Evolutionary conservation across 2,888 invertebrate genomes (phyloP).

Genomic region (Scaptomyza parva): DNA sequence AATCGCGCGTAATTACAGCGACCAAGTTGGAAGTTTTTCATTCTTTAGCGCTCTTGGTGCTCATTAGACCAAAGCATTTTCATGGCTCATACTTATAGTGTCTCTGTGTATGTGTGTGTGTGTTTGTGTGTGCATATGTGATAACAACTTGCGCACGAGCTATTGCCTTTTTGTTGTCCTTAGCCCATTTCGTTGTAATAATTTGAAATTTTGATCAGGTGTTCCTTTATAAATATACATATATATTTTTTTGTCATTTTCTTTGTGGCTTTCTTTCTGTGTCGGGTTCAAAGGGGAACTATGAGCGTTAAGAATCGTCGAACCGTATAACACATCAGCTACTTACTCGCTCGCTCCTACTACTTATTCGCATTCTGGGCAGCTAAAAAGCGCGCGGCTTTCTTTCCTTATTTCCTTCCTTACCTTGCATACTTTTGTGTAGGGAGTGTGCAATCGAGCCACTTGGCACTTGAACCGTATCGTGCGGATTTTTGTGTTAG

Average conservation of each 20-base stretch:
- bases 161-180: conserved; percentile 64
- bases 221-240: no score
- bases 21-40: conserved; percentile 70
- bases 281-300: conserved; percentile 72
- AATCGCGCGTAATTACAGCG: conserved; percentile 56
- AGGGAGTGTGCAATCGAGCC: conserved; percentile 33
- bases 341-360: conserved; percentile 18
- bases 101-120: conserved; percentile 10
- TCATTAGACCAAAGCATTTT: conserved; percentile 78
- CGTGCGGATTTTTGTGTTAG: conserved; percentile 48
- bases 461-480: conserved; percentile 73
- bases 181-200: conserved; percentile 70
- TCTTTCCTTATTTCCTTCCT: conserved; percentile 11
- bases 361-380: conserved; percentile 48
- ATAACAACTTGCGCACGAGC: conserved; percentile 73
- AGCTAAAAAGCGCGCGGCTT: conserved; percentile 68
- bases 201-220: conserved; percentile 80
- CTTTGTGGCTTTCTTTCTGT: conserved; percentile 60
- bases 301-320: conserved; percentile 73
- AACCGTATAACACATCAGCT: conserved; percentile 65
- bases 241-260: conserved; percentile 27
- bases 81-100: conserved; percentile 48
- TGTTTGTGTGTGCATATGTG: conserved; percentile 37
- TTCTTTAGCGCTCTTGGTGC: conserved; percentile 54
- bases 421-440: no score